A percentile compares a stretch with the other conserved stretches of the same genome.
Conservation (phyloP, 2,888 invertebrate genomes). For the Mylabris sibirica region DNA sequence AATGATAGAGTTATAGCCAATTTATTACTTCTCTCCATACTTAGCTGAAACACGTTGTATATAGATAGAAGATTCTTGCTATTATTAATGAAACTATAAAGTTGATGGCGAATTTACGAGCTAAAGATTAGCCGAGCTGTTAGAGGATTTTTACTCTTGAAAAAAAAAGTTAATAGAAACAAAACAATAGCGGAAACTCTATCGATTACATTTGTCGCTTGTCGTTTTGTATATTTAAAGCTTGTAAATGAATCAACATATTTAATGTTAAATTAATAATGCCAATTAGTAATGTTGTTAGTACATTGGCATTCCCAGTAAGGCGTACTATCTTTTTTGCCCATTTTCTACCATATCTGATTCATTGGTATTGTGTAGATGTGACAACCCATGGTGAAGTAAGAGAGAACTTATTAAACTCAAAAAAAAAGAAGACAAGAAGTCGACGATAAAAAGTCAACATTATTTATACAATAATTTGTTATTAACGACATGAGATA, state of each 20-base stretch:
- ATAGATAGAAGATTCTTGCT: not conserved
- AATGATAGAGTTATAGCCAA: no score
- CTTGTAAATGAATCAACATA: slow-evolving; percentile 20
- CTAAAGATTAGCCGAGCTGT: not conserved
- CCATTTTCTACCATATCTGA: slow-evolving; percentile 17
- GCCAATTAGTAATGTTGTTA: slow-evolving; percentile 33
- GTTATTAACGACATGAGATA: slow-evolving; percentile 45
- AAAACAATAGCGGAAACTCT: not conserved
- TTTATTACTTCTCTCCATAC: no score
- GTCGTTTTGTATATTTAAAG: not conserved
- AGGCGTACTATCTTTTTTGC: slow-evolving; percentile 7
- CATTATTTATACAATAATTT: slow-evolving; percentile 46
- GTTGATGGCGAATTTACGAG: not conserved
- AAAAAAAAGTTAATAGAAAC: not conserved
- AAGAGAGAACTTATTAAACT: slow-evolving; percentile 25
- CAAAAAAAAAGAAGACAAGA: slow-evolving; percentile 17
- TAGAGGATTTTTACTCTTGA: not conserved
- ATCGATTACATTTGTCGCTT: not conserved
- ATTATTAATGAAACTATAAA: slow-evolving; percentile 10
- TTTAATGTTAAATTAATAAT: slow-evolving; percentile 34
- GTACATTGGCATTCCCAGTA: slow-evolving; percentile 25
- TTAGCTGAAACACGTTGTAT: no score
- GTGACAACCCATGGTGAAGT: slow-evolving; percentile 26
- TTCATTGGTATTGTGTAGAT: slow-evolving; percentile 19
- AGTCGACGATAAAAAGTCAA: slow-evolving; percentile 35